Evolutionary conservation across 2,113 vertebrate species (phyloP), one percentile per base, ranked within the genome.

Genomic region (Microtus pennsylvanicus): DNA sequence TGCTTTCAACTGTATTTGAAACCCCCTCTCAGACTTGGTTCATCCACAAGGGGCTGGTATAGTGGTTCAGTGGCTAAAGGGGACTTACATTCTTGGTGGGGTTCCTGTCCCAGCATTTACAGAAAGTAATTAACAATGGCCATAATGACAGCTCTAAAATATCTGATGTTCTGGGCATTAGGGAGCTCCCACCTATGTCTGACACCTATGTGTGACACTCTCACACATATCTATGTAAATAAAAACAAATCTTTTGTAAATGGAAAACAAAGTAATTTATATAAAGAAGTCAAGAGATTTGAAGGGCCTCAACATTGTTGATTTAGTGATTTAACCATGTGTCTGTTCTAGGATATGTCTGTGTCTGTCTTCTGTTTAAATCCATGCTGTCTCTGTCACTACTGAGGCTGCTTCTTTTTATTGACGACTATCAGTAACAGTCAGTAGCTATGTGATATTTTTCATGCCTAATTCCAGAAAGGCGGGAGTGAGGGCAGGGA

Each of bases 1-100:
- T 76, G n/a, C 42, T 92, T 96, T 90, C 35, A 38, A 90, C 16
- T 35, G 16, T 83, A 30, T 83, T 14, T 75, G 85, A 85, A 91
- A 67, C 52, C 28, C 38, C 45, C 55, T 75, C 7, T 74, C 13
- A 65, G 65, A 77, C 67, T 90, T 92, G 38, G 35, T 91, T 91
- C 76, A 38, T 52, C 30, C 58, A 30, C 58, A 65, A 42, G 14
- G 58, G 14, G 8, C 26, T 85, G 82, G n/a, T 33, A 3, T 16
- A 45, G 1, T 45, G 61, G 8, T 4, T 85, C 4, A 47, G 82
- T 30, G 9, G 9, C 9, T 45, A 38, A 85, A 33, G 16, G 19
- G 61, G 11, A 19, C 16, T 33, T 45, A 7, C 26, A 30, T 14
- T 61, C 58, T 38, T 65, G 2, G 26, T 45, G 26, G 61, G 30